phyloP scores from a whole-genome alignment of 2,113 vertebrate genomes.

The Lonchura striata region DNA sequence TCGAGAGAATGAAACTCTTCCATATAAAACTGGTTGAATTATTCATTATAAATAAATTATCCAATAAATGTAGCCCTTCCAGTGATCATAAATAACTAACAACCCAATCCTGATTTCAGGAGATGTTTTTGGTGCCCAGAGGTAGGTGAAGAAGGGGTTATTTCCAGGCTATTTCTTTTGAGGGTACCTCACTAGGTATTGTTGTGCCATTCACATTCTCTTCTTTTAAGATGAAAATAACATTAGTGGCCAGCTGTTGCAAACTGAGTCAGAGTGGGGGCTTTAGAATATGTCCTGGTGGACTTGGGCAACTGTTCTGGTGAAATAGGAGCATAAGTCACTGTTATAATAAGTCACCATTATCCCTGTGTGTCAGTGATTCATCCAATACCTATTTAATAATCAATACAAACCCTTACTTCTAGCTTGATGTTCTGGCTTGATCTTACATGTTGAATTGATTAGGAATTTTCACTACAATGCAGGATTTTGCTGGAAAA shows the following conservation, averaged over 20 bases:
- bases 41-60: not conserved
- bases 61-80: not conserved
- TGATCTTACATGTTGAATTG: not conserved
- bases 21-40: not conserved
- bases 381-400: not conserved
- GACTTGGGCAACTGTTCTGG: not conserved
- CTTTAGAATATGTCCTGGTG: not conserved
- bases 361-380: not conserved
- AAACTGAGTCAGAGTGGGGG: not conserved
- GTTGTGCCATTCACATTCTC: accelerated
- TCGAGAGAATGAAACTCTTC: not conserved
- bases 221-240: not conserved
- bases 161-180: not conserved
- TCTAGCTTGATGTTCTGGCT: not conserved
- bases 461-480: not conserved
- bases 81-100: not conserved
- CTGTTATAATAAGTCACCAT: too few relatives aligned
- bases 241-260: accelerated
- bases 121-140: not conserved
- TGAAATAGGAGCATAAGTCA: not conserved
- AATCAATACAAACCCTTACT: not conserved
- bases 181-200: not conserved
- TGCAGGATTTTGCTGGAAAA: not conserved
- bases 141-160: not conserved
- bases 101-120: not conserved